Evolutionary conservation across 2,113 vertebrate species (phyloP).

Genomic region (Catharus minimus): DNA sequence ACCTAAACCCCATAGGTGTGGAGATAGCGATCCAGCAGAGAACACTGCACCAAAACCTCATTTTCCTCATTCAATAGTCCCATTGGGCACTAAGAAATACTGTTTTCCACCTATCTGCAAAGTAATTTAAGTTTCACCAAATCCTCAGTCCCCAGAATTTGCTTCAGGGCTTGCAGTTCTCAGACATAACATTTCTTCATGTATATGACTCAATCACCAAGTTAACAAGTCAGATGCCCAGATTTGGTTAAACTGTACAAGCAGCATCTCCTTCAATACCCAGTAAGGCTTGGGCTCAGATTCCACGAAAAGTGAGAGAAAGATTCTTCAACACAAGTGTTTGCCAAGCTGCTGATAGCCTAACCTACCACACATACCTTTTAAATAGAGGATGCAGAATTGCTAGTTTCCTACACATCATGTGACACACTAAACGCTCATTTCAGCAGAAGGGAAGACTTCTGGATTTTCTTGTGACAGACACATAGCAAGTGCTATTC

Average conservation of each 20-base stretch:
- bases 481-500: neutral
- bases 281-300: neutral
- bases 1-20: neutral
- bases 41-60: neutral
- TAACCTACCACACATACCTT: neutral
- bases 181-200: neutral
- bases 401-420: accelerated
- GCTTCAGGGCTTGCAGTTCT: neutral
- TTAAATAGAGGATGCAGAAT: neutral
- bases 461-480: neutral
- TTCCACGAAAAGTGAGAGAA: neutral
- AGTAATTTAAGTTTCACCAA: neutral
- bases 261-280: neutral
- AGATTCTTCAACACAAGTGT: neutral
- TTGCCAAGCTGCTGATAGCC: neutral
- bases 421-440: neutral
- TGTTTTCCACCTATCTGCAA: neutral
- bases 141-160: neutral
- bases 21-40: neutral
- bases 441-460: neutral
- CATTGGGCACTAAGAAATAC: neutral
- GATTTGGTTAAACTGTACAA: neutral
- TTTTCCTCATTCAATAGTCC: neutral
- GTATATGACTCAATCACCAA: neutral
- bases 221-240: neutral